Conservation (phyloP, 2,888 invertebrate species). For the Gnatocerus cornutus region DNA sequence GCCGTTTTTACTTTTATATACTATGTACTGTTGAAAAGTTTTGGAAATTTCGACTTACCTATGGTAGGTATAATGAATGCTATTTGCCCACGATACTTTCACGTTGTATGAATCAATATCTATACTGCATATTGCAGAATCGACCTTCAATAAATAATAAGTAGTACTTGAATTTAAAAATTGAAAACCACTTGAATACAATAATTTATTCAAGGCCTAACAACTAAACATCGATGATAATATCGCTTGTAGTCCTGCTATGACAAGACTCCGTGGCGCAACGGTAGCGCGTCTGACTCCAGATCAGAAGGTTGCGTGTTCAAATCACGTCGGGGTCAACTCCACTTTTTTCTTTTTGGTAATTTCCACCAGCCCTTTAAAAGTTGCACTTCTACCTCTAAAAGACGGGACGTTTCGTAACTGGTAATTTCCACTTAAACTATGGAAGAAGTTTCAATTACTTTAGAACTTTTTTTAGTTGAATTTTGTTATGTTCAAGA, state of each 20-base stretch:
- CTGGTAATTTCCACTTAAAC: not conserved
- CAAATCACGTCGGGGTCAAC: conserved; percentile 96
- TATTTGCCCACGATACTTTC: too few relatives aligned
- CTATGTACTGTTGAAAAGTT: too few relatives aligned
- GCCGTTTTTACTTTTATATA: too few relatives aligned
- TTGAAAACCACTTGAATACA: too few relatives aligned
- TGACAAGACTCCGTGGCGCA: conserved; percentile 90
- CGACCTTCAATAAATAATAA: not conserved
- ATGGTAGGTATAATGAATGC: too few relatives aligned
- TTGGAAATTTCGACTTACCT: too few relatives aligned
- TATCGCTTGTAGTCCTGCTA: not conserved
- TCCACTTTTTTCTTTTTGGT: conserved; percentile 11
- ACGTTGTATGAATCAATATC: too few relatives aligned
- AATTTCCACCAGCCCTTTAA: not conserved
- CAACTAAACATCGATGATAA: not conserved
- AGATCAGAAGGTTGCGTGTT: conserved; percentile 99
- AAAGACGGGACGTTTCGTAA: not conserved
- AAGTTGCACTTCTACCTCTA: not conserved
- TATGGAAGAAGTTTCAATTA: conserved; percentile 1
- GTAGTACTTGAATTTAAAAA: not conserved
- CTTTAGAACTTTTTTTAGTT: not conserved
- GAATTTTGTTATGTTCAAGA: conserved; percentile 1
- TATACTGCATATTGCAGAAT: too few relatives aligned
- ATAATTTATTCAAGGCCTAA: too few relatives aligned
- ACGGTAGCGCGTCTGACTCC: conserved; percentile 99